Base-by-base conservation (phyloP, 2,113 vertebrate genomes). In the Haemorhous mexicanus region DNA sequence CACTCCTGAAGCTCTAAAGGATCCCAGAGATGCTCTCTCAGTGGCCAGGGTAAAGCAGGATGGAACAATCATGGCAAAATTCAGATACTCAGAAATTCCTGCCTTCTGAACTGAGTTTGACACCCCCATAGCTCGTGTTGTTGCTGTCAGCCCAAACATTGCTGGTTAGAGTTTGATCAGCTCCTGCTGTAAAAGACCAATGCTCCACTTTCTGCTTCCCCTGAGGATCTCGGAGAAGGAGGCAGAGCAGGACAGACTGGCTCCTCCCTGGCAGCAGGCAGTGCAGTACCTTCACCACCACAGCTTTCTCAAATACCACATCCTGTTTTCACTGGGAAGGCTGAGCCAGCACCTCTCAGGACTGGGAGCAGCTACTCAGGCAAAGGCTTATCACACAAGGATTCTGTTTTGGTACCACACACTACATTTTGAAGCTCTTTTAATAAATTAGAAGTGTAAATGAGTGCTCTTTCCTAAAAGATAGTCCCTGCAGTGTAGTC, bases 91-190 rank as follows among this genome's bases (percentile, higher is more conserved):
- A 58, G 62, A 91, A 33, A 56, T 12, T n/a, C 7, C 47, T 75
- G 44, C 63, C 79, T 86, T 84, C 39, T 12, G 5, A 68, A 72
- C 2, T 7, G 33, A 35, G 49, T 79, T 13, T 83, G 44, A 63
- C 62, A 56, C 9, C 1, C 1, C 35, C 3, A 0, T 0, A 79
- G 44, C 39, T 79, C 0, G 0, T 24, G 32, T 13, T 61, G 53
- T 3, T 70, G 61, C 61, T 78, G 35, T 52, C 61, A 81, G 62
- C 52, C 33, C 63, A 77, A 64, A 84, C 5, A 52, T 27, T 80
- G 72, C 44, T 30, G 53, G 49, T 37, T 7, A 23, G 87, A 70
- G 55, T 69, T 47, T 87, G 52, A 49, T 58, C 52, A 89, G 92
- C 33, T 44, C 44, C 49, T 89, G 44, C n/a, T 55, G 17, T 78